Conservation (phyloP, 1,140 invertebrate species). For the Leptinotarsa undecemlineata region DNA sequence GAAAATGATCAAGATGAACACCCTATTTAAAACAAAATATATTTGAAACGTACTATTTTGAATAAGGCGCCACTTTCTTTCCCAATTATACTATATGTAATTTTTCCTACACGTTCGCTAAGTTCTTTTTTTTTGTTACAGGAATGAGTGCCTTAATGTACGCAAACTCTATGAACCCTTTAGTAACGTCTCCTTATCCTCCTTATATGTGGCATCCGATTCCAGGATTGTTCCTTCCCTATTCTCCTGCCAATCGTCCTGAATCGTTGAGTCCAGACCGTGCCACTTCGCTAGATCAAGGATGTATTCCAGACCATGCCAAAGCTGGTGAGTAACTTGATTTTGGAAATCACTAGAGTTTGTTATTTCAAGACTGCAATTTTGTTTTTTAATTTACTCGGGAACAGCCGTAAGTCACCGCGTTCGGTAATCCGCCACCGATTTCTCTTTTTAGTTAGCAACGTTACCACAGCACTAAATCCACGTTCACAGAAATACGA, state of each 20-base stretch:
- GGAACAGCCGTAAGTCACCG: too few relatives aligned
- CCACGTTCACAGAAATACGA: too few relatives aligned
- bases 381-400: too few relatives aligned
- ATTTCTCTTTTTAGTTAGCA: too few relatives aligned
- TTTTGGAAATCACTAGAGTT: too few relatives aligned
- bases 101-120: too few relatives aligned
- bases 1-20: too few relatives aligned
- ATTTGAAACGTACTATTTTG: background rate
- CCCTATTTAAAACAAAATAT: too few relatives aligned
- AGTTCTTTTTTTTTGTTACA: conserved; percentile 37
- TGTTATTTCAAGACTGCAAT: too few relatives aligned
- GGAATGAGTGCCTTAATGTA: conserved; percentile 56
- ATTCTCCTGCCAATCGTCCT: conserved; percentile 48
- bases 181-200: conserved; percentile 51
- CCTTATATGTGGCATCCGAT: conserved; percentile 57
- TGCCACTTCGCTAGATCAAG: conserved; percentile 47
- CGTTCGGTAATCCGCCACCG: too few relatives aligned
- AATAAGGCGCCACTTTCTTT: background rate
- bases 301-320: conserved; percentile 52
- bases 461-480: too few relatives aligned
- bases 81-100: background rate
- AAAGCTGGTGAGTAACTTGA: conserved; percentile 50
- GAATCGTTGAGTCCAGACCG: conserved; percentile 54
- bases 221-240: conserved; percentile 52
- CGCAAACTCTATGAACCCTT: conserved; percentile 52